Evolutionary conservation across 2,888 invertebrate genomes (phyloP), one percentile per base, ranked within the genome.

Genomic region (Eupeodes latifasciatus): DNA sequence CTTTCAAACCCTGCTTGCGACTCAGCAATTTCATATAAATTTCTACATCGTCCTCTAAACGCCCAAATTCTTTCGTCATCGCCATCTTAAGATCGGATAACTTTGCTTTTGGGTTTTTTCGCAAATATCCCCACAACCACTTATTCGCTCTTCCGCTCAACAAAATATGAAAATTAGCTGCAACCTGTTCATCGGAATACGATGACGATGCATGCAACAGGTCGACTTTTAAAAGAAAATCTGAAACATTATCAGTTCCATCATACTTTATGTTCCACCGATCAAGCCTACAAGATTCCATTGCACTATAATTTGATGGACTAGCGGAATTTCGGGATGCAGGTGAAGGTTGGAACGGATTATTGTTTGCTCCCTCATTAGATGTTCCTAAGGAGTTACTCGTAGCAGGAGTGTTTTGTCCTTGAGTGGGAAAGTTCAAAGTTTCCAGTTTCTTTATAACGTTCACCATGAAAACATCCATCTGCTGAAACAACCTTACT

Each of bases 221-320:
- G 14, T 59, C 34, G 34, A 59, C 59, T 34, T 59, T 59, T 12
- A 59, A 59, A 59, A 59, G 59, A 59, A 59, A 59, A 59, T 59
- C 59, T 12, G 11, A 34, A 34, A 59, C 34, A 59, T 12, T 59
- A n/a, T 59, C 59, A 12, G 11, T 59, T 12, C 59, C 59, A 34
- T 34, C 34, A 34, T 59, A 59, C 12, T 27, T 34, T 12, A 59
- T 59, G 14, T 59, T 27, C 59, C 59, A 59, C 11, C 59, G 34
- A 59, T 59, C 34, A 14, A 59, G 27, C n/a, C 59, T 10, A 34
- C 59, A 59, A 59, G 12, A 12, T 12, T 34, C n/a, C 12, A 34
- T n/a, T 34, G 34, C 59, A n/a, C 59, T 59, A 59, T 7, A 59
- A 47, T 9, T 47, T 47, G 47, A 47, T 11, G 47, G 47, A 47